Base-by-base conservation (phyloP, 2,113 vertebrate genomes). In the Mirza zaza region DNA sequence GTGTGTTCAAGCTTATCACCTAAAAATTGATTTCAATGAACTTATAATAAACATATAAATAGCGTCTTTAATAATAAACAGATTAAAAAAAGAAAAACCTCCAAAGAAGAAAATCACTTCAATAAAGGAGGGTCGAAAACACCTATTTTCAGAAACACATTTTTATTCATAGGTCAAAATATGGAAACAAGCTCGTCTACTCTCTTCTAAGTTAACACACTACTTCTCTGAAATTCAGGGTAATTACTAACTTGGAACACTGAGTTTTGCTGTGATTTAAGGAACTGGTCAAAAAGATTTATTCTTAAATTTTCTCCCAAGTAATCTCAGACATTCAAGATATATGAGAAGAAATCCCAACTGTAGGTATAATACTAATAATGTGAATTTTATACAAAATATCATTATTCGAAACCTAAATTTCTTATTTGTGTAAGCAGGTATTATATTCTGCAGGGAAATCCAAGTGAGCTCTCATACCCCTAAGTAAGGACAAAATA, bases 261-360 rank as follows among this genome's bases (percentile, higher is more conserved):
- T 84, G 70, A 63, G 50, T 81, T 80, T 88, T 75, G 34, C 36
- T 95, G 27, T 80, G 14, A 88, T 55, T 87, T 71, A 70, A 94
- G 34, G 48, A 94, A 83, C 11, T 11, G n/a, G 61, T 45, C n/a
- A 68, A 89, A 36, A 36, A 92, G 29, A 15, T 90, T 89, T 81
- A 61, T 85, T 23, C 45, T 95, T 77, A 90, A 94, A 86, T 77
- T 10, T 97, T 87, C 68, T 96, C 12, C 50, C 39, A 89, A 71
- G 11, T 83, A 87, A 87, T 87, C 36, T 87, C 17, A 77, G n/a
- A 87, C 13, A 87, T 65, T 87, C 52, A 82, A 50, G n/a, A 36
- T 6, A 93, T 55, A 89, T 27, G 75, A 17, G 6, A 82, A 68
- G 23, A 68, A 76, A 42, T 63, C 20, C 8, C 9, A 4, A 90